Evolutionary conservation across 2,113 vertebrate genomes (phyloP).

Genomic region (Cavia aperea): DNA sequence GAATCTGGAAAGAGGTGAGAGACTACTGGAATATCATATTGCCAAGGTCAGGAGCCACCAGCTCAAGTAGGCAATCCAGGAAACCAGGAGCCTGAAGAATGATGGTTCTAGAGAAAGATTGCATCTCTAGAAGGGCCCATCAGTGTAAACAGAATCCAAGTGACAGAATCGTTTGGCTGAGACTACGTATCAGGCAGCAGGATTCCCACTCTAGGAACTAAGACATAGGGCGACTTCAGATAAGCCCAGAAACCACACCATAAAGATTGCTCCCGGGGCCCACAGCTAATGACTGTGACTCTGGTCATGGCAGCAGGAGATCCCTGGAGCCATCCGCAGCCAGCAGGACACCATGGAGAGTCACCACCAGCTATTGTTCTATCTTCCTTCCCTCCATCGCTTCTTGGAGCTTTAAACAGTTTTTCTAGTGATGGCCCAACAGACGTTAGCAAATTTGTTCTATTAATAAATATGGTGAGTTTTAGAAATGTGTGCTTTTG

Average conservation of each 20-base stretch:
- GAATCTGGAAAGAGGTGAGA: neutral
- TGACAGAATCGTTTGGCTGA: neutral
- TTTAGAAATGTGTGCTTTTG: slow-evolving; percentile 8
- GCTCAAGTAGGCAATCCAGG: neutral
- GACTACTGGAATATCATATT: neutral
- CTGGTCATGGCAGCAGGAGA: neutral
- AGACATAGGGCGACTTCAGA: neutral
- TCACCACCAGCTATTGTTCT: neutral
- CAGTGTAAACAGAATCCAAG: neutral
- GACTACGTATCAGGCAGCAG: neutral
- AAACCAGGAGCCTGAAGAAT: neutral
- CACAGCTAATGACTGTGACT: neutral
- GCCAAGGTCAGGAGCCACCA: neutral
- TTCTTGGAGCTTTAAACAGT: neutral
- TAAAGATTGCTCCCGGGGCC: neutral
- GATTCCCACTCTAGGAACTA: neutral
- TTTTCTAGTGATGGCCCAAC: neutral
- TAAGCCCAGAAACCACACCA: neutral
- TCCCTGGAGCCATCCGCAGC: neutral
- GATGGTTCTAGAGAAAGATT: neutral
- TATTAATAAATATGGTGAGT: neutral
- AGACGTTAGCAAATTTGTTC: neutral
- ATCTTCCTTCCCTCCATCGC: neutral
- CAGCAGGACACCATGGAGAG: neutral
- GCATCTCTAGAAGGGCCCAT: neutral